Evolutionary conservation across 1,140 invertebrate species (phyloP).

Genomic region (Aphaenogaster ashmeadi): DNA sequence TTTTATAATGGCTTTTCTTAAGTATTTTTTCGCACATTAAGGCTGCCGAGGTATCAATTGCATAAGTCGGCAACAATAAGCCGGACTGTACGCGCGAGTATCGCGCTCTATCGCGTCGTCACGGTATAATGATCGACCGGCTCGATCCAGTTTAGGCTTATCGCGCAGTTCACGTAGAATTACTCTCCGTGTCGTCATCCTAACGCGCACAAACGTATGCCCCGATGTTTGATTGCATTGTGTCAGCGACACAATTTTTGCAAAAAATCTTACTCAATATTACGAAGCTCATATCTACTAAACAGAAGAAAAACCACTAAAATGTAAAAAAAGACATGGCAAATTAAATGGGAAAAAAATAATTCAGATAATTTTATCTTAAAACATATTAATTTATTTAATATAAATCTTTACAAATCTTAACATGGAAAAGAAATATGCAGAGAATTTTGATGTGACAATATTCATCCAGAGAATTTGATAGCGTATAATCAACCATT

Average conservation of each 20-base stretch:
- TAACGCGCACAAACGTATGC: neutral
- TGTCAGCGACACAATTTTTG: conserved; percentile 1
- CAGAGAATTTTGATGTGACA: neutral
- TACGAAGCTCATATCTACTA: neutral
- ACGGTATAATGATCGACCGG: conserved; percentile 14
- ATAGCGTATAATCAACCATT: neutral
- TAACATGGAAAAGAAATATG: neutral
- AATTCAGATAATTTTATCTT: neutral
- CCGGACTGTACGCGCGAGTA: neutral
- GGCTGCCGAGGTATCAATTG: conserved; percentile 9
- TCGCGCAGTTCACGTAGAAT: neutral
- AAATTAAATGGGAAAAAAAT: neutral
- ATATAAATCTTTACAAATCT: neutral
- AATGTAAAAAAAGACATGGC: too few relatives aligned
- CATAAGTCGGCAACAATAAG: conserved; percentile 30
- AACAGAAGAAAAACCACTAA: neutral
- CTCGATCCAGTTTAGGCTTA: conserved; percentile 28
- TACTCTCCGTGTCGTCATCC: conserved; percentile 1
- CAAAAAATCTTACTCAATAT: neutral
- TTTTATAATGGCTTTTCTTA: neutral
- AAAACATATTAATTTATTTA: neutral
- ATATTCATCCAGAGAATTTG: conserved; percentile 7
- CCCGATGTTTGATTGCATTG: neutral
- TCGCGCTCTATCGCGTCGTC: conserved; percentile 28
- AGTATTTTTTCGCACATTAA: neutral